These are phyloP conservation scores for Glaucidium brasilianum DNA, from an alignment of 2,113 vertebrate genomes.

Conservation along the genomic window DNA sequence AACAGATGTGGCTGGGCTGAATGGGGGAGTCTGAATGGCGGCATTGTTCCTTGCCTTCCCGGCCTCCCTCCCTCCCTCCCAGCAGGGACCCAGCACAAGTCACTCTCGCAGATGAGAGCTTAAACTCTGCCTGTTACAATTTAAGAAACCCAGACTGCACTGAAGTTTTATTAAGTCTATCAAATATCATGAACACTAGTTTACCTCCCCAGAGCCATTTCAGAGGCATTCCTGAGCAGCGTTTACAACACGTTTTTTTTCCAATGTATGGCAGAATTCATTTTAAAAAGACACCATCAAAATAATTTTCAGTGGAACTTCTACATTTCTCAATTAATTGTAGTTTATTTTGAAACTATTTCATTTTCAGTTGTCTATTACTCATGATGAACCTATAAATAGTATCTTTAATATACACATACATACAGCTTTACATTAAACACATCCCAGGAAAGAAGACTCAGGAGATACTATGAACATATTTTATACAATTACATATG, in stretches of 20 bases:
- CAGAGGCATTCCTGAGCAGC: neutral
- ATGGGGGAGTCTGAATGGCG: conserved; percentile 65
- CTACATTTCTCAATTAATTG: neutral
- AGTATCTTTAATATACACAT: neutral
- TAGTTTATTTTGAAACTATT: neutral
- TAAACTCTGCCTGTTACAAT: neutral
- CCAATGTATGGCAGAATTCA: neutral
- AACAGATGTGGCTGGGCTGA: conserved; percentile 77
- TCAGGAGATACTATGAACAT: neutral
- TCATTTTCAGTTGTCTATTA: neutral
- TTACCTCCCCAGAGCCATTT: neutral
- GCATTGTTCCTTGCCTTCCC: conserved; percentile 68
- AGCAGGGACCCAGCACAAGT: conserved; percentile 13
- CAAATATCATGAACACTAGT: neutral
- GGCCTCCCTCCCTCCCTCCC: neutral
- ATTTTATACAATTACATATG: neutral
- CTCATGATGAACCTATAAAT: neutral
- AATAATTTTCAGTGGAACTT: neutral
- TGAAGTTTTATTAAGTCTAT: neutral
- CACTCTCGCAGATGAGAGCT: conserved; percentile 7
- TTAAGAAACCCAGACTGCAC: neutral
- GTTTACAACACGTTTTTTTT: neutral
- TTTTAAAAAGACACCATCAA: neutral
- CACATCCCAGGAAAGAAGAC: neutral
- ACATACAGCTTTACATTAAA: neutral